Conservation (phyloP, 2,797 vertebrate genomes). For the Fistularia tabacaria region DNA sequence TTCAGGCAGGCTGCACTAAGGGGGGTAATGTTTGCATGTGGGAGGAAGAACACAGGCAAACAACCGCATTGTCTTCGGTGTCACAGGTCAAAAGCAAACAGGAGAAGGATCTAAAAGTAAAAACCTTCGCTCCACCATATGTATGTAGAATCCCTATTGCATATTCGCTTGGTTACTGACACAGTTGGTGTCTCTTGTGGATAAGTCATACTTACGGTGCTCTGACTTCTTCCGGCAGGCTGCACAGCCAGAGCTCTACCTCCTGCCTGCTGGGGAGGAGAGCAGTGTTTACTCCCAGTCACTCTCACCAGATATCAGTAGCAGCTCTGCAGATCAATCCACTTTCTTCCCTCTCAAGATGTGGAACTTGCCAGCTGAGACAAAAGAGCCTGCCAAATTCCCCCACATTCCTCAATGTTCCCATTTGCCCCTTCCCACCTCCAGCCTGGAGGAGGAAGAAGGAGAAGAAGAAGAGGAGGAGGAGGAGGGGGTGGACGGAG, state of each 20-base stretch:
- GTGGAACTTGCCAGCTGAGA: conserved; percentile 54
- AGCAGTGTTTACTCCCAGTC: conserved; percentile 73
- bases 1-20: conserved; percentile 24
- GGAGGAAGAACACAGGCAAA: background rate
- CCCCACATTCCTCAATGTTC: conserved; percentile 64
- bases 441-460: conserved; percentile 50
- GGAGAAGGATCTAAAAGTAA: conserved; percentile 87
- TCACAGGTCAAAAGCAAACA: conserved; percentile 87
- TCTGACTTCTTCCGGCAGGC: conserved; percentile 68
- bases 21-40: conserved; percentile 12
- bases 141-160: conserved; percentile 70
- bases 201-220: background rate
- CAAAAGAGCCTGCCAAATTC: conserved; percentile 68
- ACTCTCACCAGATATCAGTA: conserved; percentile 66
- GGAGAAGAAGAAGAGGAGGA: conserved; percentile 49
- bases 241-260: conserved; percentile 86
- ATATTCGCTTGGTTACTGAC: background rate
- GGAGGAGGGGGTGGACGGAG: conserved; percentile 50
- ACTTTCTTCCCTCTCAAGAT: conserved; percentile 51
- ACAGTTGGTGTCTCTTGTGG: background rate
- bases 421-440: conserved; percentile 57
- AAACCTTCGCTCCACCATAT: conserved; percentile 87
- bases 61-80: conserved; percentile 21
- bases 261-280: conserved; percentile 76
- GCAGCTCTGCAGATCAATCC: conserved; percentile 63